A percentile compares a stretch with the other conserved stretches of the same genome.
Conservation (phyloP, 2,888 invertebrate species). For the Biston betularia region DNA sequence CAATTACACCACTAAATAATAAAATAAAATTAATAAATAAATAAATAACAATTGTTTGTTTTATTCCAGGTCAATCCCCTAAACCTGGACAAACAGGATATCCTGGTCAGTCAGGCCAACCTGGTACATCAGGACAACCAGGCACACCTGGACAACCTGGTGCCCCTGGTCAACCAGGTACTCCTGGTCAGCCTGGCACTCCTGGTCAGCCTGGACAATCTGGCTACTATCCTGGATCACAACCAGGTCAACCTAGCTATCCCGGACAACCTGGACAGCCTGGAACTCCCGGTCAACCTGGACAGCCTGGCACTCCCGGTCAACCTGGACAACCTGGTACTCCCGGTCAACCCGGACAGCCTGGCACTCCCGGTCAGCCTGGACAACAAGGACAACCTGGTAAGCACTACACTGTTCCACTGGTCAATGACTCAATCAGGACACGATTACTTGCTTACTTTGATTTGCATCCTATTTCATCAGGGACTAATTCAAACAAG, state of each 20-base stretch:
- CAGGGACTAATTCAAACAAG: no score
- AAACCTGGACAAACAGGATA: conserved; percentile 32
- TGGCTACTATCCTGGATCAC: no score
- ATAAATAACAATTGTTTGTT: no score
- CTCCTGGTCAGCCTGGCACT: conserved; percentile 32
- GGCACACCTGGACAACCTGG: conserved; percentile 29
- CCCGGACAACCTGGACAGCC: conserved; percentile 59
- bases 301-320: neutral
- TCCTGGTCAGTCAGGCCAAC: conserved; percentile 12
- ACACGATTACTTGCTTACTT: no score
- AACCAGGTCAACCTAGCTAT: conserved; percentile 40
- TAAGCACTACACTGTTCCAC: no score
- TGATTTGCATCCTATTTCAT: no score
- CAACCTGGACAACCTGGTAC: conserved; percentile 32
- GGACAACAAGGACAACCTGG: conserved; percentile 42
- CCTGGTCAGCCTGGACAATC: conserved; percentile 34
- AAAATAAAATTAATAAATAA: no score
- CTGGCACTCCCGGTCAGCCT: no score
- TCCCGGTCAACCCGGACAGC: conserved; percentile 31
- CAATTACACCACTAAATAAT: no score
- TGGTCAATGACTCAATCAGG: no score
- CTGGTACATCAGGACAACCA: conserved; percentile 36
- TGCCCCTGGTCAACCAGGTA: no score
- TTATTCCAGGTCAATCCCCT: conserved; percentile 12
- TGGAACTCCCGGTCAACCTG: conserved; percentile 33